Evolutionary conservation across 2,888 invertebrate species (phyloP), one percentile per base, ranked within the genome.

Genomic region (Netelia virgata): DNA sequence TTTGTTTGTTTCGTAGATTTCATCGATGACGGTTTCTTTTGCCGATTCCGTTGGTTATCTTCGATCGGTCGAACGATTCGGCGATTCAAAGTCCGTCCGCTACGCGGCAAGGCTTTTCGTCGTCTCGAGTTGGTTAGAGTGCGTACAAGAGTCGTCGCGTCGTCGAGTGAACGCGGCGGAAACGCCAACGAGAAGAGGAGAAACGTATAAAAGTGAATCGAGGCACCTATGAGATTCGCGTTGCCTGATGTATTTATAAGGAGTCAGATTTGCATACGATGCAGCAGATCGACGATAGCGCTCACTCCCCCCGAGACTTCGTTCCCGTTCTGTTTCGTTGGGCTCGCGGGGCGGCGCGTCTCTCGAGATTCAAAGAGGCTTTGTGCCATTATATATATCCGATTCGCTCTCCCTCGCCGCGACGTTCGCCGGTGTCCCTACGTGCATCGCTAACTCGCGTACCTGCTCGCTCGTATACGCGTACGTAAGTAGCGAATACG

Each of bases 231-330:
- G 89, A 92, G 92, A 92, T 92, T 89, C 89, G 88, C 88, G 90
- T 91, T 91, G 91, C 89, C 93, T 93, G 93, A 93, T 93, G 93
- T 93, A 93, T 93, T 93, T 93, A 93, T 93, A 93, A 93, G 93
- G 91, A 93, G 91, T 89, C 88, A 91, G 92, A 93, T 93, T 93
- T 93, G 93, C 93, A 93, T 93, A 91, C 92, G 93, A 93, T 92
- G 91, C 91, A 89, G 87, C 89, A 92, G 93, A 93, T 93, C 87
- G 70, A 83, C 87, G 88, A 88, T 88, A 88, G 87, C 86, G 86
- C 85, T 82, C 85, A 86, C 86, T 86, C 87, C 87, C 87, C 87
- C 82, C 84, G 88, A 36, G 36, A 86, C 82, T 84, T 79, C 55
- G 70, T 79, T 86, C 77, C 68, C 77, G 82, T 63, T 79, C 79